Base-by-base conservation (phyloP, 2,113 vertebrate species). In the Pao palembangensis region DNA sequence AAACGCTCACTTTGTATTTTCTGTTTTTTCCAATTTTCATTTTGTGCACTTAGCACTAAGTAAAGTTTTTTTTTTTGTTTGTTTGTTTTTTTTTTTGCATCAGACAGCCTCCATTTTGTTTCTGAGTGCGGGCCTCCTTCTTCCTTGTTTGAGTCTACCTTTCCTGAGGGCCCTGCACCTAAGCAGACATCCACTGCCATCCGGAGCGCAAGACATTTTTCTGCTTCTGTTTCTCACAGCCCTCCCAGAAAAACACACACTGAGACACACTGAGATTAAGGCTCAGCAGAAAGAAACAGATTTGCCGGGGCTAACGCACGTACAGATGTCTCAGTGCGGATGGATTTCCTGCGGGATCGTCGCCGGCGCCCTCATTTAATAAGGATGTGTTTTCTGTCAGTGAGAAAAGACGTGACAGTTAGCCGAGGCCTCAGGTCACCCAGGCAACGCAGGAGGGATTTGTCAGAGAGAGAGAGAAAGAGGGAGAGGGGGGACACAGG, bases 321-420 rank as follows among this genome's bases (percentile, higher is more conserved):
- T 89, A 82, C 88, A 88, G 85, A 87, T 83, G 87, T 86, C 83
- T 85, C 76, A 69, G 67, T 70, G 75, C 55, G 60, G 72, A 78
- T 68, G 83, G 71, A 84, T 90, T 88, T 87, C 85, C 81, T 85
- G 52, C 68, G 82, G 86, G 90, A 87, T 81, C 21, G 52, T 74
- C 71, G 61, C 66, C 17, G 53, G 41, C 44, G 34, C 76, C 78
- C 73, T 72, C 81, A 71, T 85, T 83, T 79, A 71, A 81, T 70
- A 69, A 75, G 75, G 66, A 78, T 65, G 64, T 73, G 76, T 70
- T 74, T 75, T 78, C 73, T 70, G 56, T 62, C 51, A 19, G 73
- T 5, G 50, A 80, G 67, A 76, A 19, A 11, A 77, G 61, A 76
- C 64, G 15, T 54, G 71, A 55, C 68, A 54, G 73, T 62, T 67